Base-by-base conservation (phyloP, 2,113 vertebrate genomes). In the Oplegnathus fasciatus region DNA sequence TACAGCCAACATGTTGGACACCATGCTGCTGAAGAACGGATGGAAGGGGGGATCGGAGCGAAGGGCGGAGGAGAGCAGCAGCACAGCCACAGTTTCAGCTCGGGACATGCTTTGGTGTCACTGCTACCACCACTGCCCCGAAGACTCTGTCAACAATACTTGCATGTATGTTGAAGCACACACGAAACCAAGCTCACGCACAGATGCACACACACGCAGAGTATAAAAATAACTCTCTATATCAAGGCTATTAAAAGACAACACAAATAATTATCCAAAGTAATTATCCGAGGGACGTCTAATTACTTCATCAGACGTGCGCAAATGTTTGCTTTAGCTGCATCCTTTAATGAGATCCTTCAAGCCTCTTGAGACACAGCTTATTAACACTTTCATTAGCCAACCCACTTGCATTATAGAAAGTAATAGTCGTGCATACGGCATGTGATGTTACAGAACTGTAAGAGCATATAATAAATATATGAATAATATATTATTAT, bases 81-180 rank as follows among this genome's bases (percentile, higher is more conserved):
- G 93, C 64, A 92, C 95, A 0, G 95, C 93, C 75, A 91, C 96
- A 9, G 90, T 94, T 22, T 90, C 93, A 60, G 91, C 95, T 0
- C 95, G 95, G 86, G 97, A 96, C 94, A 89, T 95, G 62, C 93
- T 99, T 24, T 96, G 94, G 86, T 99, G 98, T 80, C 96, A 98
- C 90, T 99, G 98, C 94, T 96, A 97, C 91, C 97, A 98, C 81
- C 97, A 99, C 65, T 99, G 98, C 86, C 98, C 98, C 0, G 98
- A 99, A 83, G 96, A 97, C 83, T 96, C 97, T 0, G 93, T 96
- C 92, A 99, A 99, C 96, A 98, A 97, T 89, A 99, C 97, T 40
- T 99, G 98, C 98, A 84, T 89, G 92, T 82, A 89, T 7, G 78
- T 5, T 61, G 58, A 26, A 66, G 9, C 17, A 9, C 57, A 78